A percentile compares a stretch with the other conserved stretches of the same genome.
Conservation (phyloP, 2,113 vertebrate species). For the Anguilla rostrata region DNA sequence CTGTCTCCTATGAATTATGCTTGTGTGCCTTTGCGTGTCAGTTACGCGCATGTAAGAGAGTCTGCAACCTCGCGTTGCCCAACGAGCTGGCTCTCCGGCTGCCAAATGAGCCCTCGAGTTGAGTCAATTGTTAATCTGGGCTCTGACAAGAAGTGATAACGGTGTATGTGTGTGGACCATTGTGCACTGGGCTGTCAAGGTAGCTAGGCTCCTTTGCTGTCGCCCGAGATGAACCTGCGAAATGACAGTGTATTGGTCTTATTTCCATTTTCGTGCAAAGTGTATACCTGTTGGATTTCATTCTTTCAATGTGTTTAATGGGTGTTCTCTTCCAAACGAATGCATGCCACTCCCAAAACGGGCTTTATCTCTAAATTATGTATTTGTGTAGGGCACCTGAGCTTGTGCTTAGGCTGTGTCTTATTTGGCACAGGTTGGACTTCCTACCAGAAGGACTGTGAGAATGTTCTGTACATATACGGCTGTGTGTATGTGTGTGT, state of each 20-base stretch:
- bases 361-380: neutral
- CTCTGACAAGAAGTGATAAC: neutral
- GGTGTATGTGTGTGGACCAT: neutral
- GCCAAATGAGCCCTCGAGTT: neutral
- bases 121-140: slow-evolving; percentile 1
- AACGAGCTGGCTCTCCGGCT: neutral
- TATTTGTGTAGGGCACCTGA: neutral
- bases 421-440: neutral
- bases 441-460: neutral
- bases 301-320: neutral
- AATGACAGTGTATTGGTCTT: neutral
- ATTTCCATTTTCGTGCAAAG: neutral
- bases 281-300: neutral
- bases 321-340: neutral
- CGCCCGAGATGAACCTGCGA: neutral
- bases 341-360: neutral
- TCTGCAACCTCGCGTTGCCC: neutral
- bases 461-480: neutral
- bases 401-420: neutral
- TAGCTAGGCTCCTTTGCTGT: neutral
- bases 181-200: neutral
- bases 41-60: neutral
- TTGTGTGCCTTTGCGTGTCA: neutral
- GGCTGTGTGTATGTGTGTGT: neutral
- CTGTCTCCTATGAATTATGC: neutral